These are phyloP conservation scores for Agonopterix subpropinquella DNA, from an alignment of 2,888 invertebrate genomes.

Conservation along the genomic window DNA sequence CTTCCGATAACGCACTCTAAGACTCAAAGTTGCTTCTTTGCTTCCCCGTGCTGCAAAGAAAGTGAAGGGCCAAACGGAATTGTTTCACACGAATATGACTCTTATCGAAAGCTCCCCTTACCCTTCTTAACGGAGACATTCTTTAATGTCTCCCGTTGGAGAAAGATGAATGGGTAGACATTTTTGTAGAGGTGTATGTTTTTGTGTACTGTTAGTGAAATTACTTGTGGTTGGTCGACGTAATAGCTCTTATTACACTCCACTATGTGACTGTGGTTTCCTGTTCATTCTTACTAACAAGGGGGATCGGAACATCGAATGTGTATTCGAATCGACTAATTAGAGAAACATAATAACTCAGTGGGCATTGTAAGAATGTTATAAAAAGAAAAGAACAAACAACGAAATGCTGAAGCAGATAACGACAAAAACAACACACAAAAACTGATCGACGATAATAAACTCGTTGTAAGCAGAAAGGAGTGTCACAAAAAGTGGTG, in stretches of 20 bases:
- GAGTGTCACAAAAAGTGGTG: conserved; percentile 69
- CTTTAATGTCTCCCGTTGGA: conserved; percentile 67
- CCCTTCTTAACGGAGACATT: conserved; percentile 69
- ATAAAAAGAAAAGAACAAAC: conserved; percentile 37
- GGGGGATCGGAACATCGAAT: conserved; percentile 17
- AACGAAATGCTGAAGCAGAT: conserved; percentile 27
- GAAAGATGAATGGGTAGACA: conserved; percentile 72
- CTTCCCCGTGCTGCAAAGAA: conserved; percentile 10
- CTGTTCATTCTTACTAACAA: conserved; percentile 36
- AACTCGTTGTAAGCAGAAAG: conserved; percentile 64
- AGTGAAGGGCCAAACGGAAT: conserved; percentile 26
- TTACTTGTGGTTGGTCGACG: conserved; percentile 63
- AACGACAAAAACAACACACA: conserved; percentile 38
- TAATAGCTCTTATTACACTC: conserved; percentile 58
- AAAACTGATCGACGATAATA: conserved; percentile 59
- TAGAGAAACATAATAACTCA: conserved; percentile 17
- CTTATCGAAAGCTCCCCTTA: conserved; percentile 54
- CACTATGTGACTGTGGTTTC: conserved; percentile 54
- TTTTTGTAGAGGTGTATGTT: conserved; percentile 70
- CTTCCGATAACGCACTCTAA: background rate
- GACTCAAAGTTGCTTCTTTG: background rate
- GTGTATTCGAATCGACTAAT: conserved; percentile 11
- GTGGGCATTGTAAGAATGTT: conserved; percentile 11
- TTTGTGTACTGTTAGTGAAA: conserved; percentile 60
- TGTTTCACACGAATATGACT: conserved; percentile 50